Conservation (phyloP, 92 coral and sea anemone genomes). For the Epizoanthus rinbou region DNA sequence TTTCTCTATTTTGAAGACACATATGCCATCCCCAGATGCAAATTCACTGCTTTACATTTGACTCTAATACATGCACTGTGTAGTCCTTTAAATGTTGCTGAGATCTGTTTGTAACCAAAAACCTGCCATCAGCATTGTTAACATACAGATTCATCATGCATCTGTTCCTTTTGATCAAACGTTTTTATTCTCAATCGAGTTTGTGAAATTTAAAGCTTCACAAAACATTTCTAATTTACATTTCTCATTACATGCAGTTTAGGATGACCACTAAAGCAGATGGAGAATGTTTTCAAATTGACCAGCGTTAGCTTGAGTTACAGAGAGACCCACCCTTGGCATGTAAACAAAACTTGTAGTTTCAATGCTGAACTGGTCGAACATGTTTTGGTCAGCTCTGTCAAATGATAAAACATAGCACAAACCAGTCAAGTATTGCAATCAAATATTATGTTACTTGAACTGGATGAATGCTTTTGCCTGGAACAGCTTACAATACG, state of each 20-base stretch:
- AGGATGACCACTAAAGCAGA: neutral
- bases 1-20: neutral
- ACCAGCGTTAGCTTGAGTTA: neutral
- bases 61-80: neutral
- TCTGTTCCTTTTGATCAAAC: neutral
- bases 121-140: conserved; percentile 16
- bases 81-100: neutral
- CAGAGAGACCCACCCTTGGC: neutral
- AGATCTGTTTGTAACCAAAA: conserved; percentile 23
- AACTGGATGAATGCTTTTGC: neutral
- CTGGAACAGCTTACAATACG: neutral
- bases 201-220: conserved; percentile 2
- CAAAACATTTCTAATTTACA: neutral
- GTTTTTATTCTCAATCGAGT: neutral
- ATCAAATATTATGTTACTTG: neutral
- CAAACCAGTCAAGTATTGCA: neutral
- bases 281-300: neutral
- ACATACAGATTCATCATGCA: neutral
- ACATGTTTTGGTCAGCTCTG: neutral
- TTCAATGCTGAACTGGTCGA: conserved; percentile 5
- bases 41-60: neutral
- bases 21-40: conserved; percentile 3
- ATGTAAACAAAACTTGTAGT: neutral
- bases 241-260: no score
- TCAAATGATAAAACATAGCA: neutral